Base-by-base conservation (phyloP, 2,888 invertebrate species). In the Meganola albula region DNA sequence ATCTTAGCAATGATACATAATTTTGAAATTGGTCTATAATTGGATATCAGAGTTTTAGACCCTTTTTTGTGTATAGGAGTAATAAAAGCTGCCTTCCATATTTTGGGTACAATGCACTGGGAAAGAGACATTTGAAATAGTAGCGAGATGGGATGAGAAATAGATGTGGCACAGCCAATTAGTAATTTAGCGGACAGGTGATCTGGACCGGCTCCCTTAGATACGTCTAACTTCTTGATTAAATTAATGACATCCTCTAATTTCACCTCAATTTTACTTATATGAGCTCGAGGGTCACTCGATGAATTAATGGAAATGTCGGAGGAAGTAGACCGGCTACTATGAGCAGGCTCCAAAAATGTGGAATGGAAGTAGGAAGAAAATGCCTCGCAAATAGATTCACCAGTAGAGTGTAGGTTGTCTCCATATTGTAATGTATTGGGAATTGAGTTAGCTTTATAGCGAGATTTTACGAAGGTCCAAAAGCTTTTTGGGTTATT, bases 1-100 rank as follows among this genome's bases (percentile, higher is more conserved):
- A 31, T 5, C 13, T 38, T 38, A 1, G 38, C 20, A 2, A 34
- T 10, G 3, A 30, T n/a, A 13, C 29, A 34, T 9, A 34, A 10
- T 14, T 34, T 34, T 5, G 24, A 34, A 2, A 24, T 24, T 5
- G 24, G 24, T 8, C 24, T 4, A 8, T 12, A 24, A 12, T 24
- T 24, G 12, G 12, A 5, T 11, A 10, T 12, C 5, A 12, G 7
- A 12, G 4, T 4, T 24, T 24, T 24, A 1, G 24, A 3, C 4
- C 24, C 7, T 3, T 24, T 24, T 24, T 24, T 24, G 7, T 12
- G 11, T 2, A 24, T 7, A 8, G 24, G 24, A 24, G 24, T 24
- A 12, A 24, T 24, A n/a, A 12, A 24, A 8, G 24, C 24, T 5
- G 21, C 20, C 8, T 31, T 21, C 25, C 26, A 22, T 2, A 25